A percentile compares a stretch with the other conserved stretches of the same genome.
Evolutionary conservation across 2,888 invertebrate genomes (phyloP).

Genomic region (Lottia scabra): DNA sequence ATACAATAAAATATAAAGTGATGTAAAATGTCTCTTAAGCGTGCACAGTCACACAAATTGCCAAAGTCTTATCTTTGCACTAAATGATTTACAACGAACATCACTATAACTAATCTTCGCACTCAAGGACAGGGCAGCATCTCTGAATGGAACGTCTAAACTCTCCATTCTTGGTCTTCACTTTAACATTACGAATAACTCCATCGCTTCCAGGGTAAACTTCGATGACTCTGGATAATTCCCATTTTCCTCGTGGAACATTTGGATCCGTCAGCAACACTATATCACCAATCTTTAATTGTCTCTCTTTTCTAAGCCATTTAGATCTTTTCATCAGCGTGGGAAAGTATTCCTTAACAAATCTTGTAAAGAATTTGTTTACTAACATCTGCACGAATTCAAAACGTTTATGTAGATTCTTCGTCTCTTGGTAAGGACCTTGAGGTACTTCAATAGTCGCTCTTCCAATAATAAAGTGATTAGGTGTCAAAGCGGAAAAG

Average conservation of each 20-base stretch:
- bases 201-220: slow-evolving; percentile 16
- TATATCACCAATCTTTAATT: slow-evolving; percentile 17
- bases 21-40: too few species aligned
- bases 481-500: slow-evolving; percentile 16
- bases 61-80: too few species aligned
- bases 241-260: slow-evolving; percentile 10
- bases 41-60: too few species aligned
- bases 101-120: background rate
- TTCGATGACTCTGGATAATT: slow-evolving; percentile 7
- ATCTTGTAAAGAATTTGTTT: slow-evolving; percentile 12
- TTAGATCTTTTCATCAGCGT: slow-evolving; percentile 15
- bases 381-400: slow-evolving; percentile 20
- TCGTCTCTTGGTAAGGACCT: slow-evolving; percentile 10
- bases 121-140: background rate
- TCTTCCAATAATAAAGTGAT: slow-evolving; percentile 22
- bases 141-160: background rate
- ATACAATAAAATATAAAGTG: too few species aligned
- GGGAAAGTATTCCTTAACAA: slow-evolving; percentile 19
- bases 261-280: slow-evolving; percentile 5
- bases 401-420: slow-evolving; percentile 13
- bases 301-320: slow-evolving; percentile 12
- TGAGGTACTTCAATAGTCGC: slow-evolving; percentile 14
- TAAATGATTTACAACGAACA: too few species aligned
- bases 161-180: slow-evolving; percentile 9
- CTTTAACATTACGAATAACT: slow-evolving; percentile 4